A percentile compares a stretch with the other conserved stretches of the same genome.
Conservation (phyloP, 2,888 invertebrate genomes). For the Hedychridium roseum region DNA sequence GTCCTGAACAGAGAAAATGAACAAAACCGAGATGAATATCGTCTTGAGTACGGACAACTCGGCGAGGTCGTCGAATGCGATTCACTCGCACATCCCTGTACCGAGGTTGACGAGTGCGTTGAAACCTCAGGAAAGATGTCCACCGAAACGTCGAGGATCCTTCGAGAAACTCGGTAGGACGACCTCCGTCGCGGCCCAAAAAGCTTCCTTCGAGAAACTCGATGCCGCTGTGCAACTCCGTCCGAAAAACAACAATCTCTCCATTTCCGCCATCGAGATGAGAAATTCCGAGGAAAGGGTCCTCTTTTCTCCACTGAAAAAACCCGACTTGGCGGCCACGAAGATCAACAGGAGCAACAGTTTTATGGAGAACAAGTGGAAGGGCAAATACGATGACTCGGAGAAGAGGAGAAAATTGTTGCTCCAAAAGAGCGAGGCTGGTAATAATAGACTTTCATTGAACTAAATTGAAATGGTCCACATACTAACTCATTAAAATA, state of each 20-base stretch:
- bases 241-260: constrained; percentile 26
- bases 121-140: constrained; percentile 45
- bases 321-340: constrained; percentile 14
- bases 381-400: constrained; percentile 75
- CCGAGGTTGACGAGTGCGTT: constrained; percentile 46
- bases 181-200: constrained; percentile 57
- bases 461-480: no score
- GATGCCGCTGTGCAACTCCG: constrained; percentile 43
- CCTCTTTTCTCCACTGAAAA: constrained; percentile 18
- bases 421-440: constrained; percentile 75
- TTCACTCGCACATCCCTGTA: constrained; percentile 59
- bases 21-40: constrained; percentile 44
- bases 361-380: constrained; percentile 66
- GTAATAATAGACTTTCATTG: no score
- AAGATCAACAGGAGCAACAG: constrained; percentile 50
- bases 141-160: constrained; percentile 41
- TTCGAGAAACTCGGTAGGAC: constrained; percentile 45
- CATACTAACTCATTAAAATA: no score
- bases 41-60: constrained; percentile 36
- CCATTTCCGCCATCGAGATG: constrained; percentile 31
- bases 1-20: no score
- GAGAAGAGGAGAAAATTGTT: constrained; percentile 74
- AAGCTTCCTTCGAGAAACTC: constrained; percentile 56
- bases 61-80: constrained; percentile 36
- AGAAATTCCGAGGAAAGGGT: constrained; percentile 28